Conservation (phyloP, 2,113 vertebrate species). For the Baryphthengus martii region DNA sequence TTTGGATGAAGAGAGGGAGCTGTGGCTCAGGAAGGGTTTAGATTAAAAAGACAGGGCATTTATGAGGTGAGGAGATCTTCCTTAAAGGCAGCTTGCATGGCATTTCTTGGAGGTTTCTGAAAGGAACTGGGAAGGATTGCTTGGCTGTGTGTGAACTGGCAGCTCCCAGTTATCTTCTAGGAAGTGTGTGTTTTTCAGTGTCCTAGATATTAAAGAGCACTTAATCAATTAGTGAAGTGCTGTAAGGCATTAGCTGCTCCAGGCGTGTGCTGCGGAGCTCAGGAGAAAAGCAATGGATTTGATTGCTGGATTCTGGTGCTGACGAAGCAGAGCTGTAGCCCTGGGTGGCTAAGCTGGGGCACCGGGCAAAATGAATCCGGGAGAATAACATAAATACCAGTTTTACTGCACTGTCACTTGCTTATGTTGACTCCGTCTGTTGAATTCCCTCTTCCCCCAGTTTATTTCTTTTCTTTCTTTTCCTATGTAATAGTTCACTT, state of each 20-base stretch:
- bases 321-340: neutral
- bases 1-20: neutral
- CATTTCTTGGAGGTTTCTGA: neutral
- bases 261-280: neutral
- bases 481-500: neutral
- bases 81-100: neutral
- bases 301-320: neutral
- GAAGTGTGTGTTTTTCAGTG: neutral
- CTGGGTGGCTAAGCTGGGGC: neutral
- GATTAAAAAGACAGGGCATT: neutral
- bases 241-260: neutral
- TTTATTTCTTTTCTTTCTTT: neutral
- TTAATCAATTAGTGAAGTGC: neutral
- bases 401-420: neutral
- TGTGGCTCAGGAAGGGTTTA: neutral
- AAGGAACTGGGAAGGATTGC: neutral
- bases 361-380: neutral
- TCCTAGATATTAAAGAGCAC: neutral
- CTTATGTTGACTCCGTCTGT: neutral
- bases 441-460: neutral
- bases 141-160: neutral
- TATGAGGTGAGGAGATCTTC: neutral
- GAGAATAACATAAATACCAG: neutral
- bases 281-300: neutral
- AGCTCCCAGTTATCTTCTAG: neutral